Evolutionary conservation across 2,113 vertebrate genomes (phyloP).

Genomic region (Saguinus imperator): DNA sequence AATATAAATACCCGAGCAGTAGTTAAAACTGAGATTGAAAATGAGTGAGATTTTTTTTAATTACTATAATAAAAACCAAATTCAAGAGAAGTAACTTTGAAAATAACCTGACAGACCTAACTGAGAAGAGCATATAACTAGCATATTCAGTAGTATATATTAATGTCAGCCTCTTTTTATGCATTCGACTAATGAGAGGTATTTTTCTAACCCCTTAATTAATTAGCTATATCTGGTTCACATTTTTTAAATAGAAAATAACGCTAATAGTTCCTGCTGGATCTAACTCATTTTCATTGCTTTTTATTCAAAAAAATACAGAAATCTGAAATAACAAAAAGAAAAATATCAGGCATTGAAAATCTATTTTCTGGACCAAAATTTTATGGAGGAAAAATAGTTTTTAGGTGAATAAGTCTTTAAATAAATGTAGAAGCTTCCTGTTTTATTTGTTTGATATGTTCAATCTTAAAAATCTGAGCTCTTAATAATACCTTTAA

Average conservation of each 20-base stretch:
- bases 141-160: conserved; percentile 44
- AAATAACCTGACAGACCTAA: conserved; percentile 63
- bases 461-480: conserved; percentile 43
- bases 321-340: conserved; percentile 51
- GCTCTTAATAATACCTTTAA: conserved; percentile 32
- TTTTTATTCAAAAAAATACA: conserved; percentile 58
- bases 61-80: conserved; percentile 69
- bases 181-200: conserved; percentile 60
- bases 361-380: conserved; percentile 37
- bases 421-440: conserved; percentile 31
- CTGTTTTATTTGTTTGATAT: background rate
- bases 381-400: conserved; percentile 27
- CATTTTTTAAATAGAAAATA: conserved; percentile 62
- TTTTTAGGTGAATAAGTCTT: conserved; percentile 45
- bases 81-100: conserved; percentile 61
- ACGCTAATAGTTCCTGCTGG: conserved; percentile 38
- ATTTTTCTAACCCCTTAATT: conserved; percentile 73
- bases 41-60: conserved; percentile 47
- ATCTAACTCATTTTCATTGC: conserved; percentile 58
- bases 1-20: conserved; percentile 40
- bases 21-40: conserved; percentile 68
- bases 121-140: conserved; percentile 36
- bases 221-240: conserved; percentile 65
- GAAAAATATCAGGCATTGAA: conserved; percentile 47
- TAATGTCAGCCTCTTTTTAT: conserved; percentile 66